Conservation (phyloP, 1,140 invertebrate genomes). For the Glossosoma conforme region DNA sequence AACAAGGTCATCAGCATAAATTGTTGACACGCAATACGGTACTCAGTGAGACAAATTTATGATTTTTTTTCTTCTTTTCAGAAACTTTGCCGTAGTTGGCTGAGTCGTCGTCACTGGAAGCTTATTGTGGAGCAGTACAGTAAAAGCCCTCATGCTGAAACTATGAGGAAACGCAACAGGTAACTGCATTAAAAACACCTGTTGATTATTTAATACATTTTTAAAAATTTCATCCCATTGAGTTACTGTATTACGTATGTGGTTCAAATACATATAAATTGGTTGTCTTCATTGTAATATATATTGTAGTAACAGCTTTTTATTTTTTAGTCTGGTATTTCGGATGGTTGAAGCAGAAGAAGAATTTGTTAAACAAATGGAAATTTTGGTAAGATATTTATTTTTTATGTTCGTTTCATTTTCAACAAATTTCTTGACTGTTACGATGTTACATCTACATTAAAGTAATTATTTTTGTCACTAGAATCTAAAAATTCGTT, state of each 20-base stretch:
- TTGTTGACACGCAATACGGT: too few species aligned
- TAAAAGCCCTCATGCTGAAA: constrained; percentile 90
- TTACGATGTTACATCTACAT: too few species aligned
- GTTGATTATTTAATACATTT: constrained; percentile 5
- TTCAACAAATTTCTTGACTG: too few species aligned
- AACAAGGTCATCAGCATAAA: too few species aligned
- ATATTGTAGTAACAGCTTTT: constrained; percentile 13
- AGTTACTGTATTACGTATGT: not conserved
- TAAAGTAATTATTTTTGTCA: too few species aligned
- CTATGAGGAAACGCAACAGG: constrained; percentile 91
- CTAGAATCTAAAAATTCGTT: too few species aligned
- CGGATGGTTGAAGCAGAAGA: constrained; percentile 88
- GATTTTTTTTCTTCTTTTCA: constrained; percentile 45
- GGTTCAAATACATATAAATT: not conserved
- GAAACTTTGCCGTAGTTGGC: constrained; percentile 91
- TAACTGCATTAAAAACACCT: constrained; percentile 34
- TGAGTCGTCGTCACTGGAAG: constrained; percentile 90
- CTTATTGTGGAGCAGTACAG: constrained; percentile 95
- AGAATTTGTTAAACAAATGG: constrained; percentile 89
- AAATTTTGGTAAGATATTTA: constrained; percentile 56
- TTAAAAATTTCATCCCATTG: not conserved
- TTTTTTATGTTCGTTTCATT: too few species aligned
- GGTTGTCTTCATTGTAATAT: constrained; percentile 1
- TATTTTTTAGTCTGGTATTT: constrained; percentile 71
- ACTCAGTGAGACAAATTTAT: constrained; percentile 3